Conservation (phyloP, 2,113 vertebrate species). For the Perognathus longimembris region DNA sequence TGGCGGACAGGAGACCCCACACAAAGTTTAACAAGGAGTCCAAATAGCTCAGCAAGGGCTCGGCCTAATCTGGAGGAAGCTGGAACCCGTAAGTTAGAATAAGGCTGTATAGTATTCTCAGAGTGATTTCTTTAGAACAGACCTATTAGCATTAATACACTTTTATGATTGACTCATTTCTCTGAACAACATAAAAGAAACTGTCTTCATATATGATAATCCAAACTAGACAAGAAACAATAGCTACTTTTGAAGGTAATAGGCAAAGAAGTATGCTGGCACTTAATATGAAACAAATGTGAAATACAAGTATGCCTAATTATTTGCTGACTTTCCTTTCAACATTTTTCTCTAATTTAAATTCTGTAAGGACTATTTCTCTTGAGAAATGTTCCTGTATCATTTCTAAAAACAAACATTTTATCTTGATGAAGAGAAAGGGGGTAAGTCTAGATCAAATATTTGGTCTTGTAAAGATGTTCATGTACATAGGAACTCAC, state of each 20-base stretch:
- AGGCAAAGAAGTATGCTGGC: constrained; percentile 5
- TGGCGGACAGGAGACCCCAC: constrained; percentile 96
- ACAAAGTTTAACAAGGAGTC: constrained; percentile 95
- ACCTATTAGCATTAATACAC: not conserved
- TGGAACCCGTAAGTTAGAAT: constrained; percentile 80
- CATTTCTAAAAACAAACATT: constrained; percentile 33
- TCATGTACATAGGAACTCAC: not conserved
- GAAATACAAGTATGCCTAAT: not conserved
- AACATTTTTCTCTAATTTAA: not conserved
- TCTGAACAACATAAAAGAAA: not conserved
- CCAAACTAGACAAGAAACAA: constrained; percentile 12
- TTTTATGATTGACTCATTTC: constrained; percentile 14
- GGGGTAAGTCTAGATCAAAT: not conserved
- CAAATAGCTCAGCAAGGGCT: constrained; percentile 95
- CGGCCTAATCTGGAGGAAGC: constrained; percentile 94
- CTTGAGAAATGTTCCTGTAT: not conserved
- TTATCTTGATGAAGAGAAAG: not conserved
- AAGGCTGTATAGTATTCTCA: constrained; percentile 26
- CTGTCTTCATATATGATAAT: not conserved
- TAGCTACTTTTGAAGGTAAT: not conserved
- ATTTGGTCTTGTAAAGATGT: not conserved
- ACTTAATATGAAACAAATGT: constrained; percentile 10
- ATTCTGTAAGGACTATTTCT: not conserved
- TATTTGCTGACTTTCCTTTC: not conserved
- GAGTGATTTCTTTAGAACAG: constrained; percentile 28